Conservation (phyloP, 2,797 vertebrate species). For the Coluber constrictor region DNA sequence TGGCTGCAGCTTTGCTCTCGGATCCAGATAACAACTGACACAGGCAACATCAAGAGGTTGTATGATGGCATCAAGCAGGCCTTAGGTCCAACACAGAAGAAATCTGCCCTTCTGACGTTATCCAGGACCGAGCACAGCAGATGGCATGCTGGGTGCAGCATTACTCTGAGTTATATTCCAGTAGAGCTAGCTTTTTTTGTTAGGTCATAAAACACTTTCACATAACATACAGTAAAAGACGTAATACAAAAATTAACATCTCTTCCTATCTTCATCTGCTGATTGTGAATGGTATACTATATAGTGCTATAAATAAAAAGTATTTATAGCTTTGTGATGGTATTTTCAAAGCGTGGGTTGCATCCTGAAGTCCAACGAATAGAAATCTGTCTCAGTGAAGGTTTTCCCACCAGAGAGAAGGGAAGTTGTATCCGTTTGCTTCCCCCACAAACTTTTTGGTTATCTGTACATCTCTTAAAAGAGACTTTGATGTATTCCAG, state of each 20-base stretch:
- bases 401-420: neutral
- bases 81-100: no score
- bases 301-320: neutral
- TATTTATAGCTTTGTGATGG: neutral
- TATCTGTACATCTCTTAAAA: neutral
- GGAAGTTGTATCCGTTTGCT: neutral
- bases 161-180: no score
- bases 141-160: no score
- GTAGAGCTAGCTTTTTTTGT: neutral
- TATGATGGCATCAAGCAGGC: no score
- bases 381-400: neutral
- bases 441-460: neutral
- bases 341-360: neutral
- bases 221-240: neutral
- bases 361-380: neutral
- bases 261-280: neutral
- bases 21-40: no score
- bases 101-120: no score
- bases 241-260: neutral
- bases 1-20: no score
- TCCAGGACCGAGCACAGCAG: no score
- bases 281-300: neutral
- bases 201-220: neutral
- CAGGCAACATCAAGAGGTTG: no score
- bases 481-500: neutral